Base-by-base conservation (phyloP, 2,888 invertebrate species). In the Latrodectus hesperus region DNA sequence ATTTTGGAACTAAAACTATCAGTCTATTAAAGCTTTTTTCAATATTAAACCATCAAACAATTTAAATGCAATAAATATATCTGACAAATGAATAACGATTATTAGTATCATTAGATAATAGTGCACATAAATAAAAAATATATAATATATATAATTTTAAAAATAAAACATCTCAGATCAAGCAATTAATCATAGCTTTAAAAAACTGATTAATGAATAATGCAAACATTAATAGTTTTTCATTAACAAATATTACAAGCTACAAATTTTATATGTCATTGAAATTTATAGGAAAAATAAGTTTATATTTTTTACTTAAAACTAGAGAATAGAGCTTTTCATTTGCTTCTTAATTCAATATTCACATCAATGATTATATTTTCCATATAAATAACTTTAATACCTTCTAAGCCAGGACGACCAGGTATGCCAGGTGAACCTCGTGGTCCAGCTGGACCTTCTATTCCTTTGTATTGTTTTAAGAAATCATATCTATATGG, bases 361-460 rank as follows among this genome's bases (percentile, higher is more conserved):
- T 38, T 38, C 6, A 38, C 38, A 6, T 38, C 38, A 4, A 38
- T 38, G 6, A 38, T 38, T 38, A 38, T 38, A 38, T 38, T 38
- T 38, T 38, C 4, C 6, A 6, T 38, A 6, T 38, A 12, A 55
- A 55, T 8, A 68, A 49, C n/a, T 38, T 26, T 17, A 38, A 52
- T 82, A 88, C 88, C 88, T 82, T 82, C 88, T 14, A 74, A 11
- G 9, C 88, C 88, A 38, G 84, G 77, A 14, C 70, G 67, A 49
- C 88, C 88, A 51, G 88, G 82, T 22, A 85, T 73, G 49, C 88
- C 88, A 67, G 78, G 74, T 16, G 38, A 38, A 17, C 88, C 88
- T 51, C 26, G 64, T 22, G 64, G 64, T 1, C 88, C 88, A 38
- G 77, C 10, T 49, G 82, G 88, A 12, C 88, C 88, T 64, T 60